These are phyloP conservation scores for Pituophis catenifer DNA, from an alignment of 2,113 vertebrate genomes.

Conservation along the genomic window DNA sequence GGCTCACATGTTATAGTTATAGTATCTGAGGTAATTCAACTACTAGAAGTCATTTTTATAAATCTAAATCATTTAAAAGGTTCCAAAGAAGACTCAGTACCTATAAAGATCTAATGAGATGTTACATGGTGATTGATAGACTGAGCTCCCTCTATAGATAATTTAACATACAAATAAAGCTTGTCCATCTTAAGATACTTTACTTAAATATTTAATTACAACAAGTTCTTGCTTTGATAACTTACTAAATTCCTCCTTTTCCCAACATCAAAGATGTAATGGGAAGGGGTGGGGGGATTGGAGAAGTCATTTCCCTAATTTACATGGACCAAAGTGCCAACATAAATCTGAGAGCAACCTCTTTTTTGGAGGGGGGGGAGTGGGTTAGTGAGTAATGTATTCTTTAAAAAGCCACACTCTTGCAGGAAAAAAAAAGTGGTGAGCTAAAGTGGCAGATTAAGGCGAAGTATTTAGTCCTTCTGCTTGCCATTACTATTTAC, in stretches of 20 bases:
- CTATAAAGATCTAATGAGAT: not conserved
- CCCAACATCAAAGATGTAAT: not conserved
- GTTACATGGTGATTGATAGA: not conserved
- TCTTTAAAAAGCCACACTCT: not conserved
- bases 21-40: not conserved
- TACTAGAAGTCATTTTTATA: not conserved
- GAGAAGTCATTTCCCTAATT: not conserved
- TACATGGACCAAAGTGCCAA: slow-evolving; percentile 9
- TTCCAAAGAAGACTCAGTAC: not conserved
- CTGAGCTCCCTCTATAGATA: not conserved
- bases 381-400: not conserved
- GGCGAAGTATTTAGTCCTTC: slow-evolving; percentile 18
- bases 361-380: slow-evolving; percentile 8
- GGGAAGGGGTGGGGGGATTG: not conserved
- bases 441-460: slow-evolving; percentile 13
- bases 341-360: not conserved
- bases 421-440: slow-evolving; percentile 10
- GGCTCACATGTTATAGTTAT: too few species aligned
- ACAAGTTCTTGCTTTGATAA: not conserved
- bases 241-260: not conserved
- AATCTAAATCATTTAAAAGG: not conserved
- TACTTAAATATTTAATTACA: not conserved
- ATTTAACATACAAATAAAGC: not conserved
- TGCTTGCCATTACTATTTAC: not conserved
- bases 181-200: not conserved